Evolutionary conservation across 2,888 invertebrate genomes (phyloP), one percentile per base, ranked within the genome.

Genomic region (Nebria salina): DNA sequence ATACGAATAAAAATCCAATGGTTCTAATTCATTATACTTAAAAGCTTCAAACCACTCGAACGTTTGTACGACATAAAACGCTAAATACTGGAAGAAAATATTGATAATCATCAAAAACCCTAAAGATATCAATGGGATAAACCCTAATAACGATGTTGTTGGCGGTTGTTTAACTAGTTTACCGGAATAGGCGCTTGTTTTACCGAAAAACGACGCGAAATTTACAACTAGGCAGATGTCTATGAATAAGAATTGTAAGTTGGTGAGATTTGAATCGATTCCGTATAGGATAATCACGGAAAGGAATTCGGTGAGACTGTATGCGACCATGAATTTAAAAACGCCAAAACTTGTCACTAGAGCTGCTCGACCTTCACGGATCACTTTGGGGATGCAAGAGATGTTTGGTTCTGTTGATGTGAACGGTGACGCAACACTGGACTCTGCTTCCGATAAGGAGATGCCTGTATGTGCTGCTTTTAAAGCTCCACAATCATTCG

Each of bases 251-350:
- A 93, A 94, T 85, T 94, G 91, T 72, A 92, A 85, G 83, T 93
- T 93, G 2, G 92, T 91, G 79, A 94, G 85, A 85, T 93, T 93
- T 15, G 89, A 89, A 83, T 92, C 91, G 86, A 94, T 93, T 64
- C 90, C 89, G 88, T 98, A 98, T 0, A 98, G 90, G 75, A 98
- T 93, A 85, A 97, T 94, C 43, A 97, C 96, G 0, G 97, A 96
- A 77, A 95, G 91, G 89, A 98, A 98, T 88, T 98, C 97, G 0
- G 96, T 95, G 76, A 98, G 91, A 42, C 97, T 97, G 90, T 98
- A 99, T 0, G 96, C 94, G 0, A 98, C 95, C 98, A 99, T 99
- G 90, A 97, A 98, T 86, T 98, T 98, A 91, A 99, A 99, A 83
- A 98, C 95, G 0, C 98, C 97, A 89, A 98, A 98, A n/a, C 97